phyloP scores from a whole-genome alignment of 2,797 vertebrate species.

The Catamblyrhynchus diadema region DNA sequence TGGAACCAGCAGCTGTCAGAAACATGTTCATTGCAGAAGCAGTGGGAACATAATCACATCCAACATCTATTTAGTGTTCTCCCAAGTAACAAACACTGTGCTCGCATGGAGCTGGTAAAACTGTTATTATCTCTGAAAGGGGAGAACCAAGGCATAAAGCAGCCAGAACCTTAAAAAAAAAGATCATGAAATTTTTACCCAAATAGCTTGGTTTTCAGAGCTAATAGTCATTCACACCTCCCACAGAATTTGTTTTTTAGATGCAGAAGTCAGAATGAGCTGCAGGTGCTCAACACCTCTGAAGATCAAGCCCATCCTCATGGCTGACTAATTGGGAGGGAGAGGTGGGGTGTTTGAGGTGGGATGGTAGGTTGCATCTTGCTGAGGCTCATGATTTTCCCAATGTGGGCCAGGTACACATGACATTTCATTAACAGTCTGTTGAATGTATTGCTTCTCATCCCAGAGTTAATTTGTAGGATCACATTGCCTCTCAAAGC shows the following conservation, averaged over 20 bases:
- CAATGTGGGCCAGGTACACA: neutral
- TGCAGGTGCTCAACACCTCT: neutral
- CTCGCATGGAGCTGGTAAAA: neutral
- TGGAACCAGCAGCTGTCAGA: conserved; percentile 23
- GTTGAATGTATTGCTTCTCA: neutral
- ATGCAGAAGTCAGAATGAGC: neutral
- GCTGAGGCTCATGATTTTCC: neutral
- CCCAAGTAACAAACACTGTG: neutral
- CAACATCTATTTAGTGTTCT: neutral
- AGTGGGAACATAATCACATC: neutral
- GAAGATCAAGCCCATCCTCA: neutral
- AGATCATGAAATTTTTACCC: neutral
- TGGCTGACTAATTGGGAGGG: neutral
- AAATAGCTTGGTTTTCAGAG: neutral
- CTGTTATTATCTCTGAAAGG: neutral
- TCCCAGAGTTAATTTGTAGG: neutral
- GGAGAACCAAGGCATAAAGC: neutral
- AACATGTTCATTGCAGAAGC: neutral
- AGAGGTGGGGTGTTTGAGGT: neutral
- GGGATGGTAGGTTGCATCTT: neutral
- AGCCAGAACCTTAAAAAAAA: neutral
- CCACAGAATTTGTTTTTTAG: neutral
- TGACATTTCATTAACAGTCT: neutral
- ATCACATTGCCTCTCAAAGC: neutral
- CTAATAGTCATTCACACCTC: neutral